Evolutionary conservation across 2,113 vertebrate genomes (phyloP).

Genomic region (Percina caprodes): DNA sequence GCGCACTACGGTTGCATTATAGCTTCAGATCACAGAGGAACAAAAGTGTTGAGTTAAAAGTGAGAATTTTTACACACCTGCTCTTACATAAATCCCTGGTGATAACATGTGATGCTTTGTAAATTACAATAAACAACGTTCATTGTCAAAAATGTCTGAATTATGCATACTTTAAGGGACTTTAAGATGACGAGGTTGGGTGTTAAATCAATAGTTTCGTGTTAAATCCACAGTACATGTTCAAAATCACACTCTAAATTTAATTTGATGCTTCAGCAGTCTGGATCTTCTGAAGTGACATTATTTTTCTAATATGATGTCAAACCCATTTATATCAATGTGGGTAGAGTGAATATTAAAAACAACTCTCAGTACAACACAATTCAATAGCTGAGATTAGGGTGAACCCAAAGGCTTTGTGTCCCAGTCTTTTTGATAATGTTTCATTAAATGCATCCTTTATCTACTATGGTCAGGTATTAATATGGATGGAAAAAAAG

Average conservation of each 20-base stretch:
- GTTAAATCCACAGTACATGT: no score
- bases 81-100: background rate
- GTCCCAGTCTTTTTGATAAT: no score
- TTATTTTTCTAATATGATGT: background rate
- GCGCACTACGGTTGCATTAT: background rate
- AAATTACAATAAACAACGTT: background rate
- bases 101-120: conserved; percentile 3
- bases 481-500: background rate
- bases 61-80: conserved; percentile 15
- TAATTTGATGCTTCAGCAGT: no score
- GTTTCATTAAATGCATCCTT: no score
- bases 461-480: no score
- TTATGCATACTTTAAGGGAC: background rate
- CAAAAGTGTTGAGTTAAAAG: background rate
- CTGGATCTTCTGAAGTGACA: no score
- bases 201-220: background rate
- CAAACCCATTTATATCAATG: background rate
- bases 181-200: background rate
- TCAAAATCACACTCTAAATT: no score
- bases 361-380: no score
- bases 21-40: conserved; percentile 18
- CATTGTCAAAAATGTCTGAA: no score
- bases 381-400: no score
- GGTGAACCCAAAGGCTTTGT: no score
- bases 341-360: no score